Base-by-base conservation (phyloP, 2,888 invertebrate genomes). In the Acanthosepion pharaonis region DNA sequence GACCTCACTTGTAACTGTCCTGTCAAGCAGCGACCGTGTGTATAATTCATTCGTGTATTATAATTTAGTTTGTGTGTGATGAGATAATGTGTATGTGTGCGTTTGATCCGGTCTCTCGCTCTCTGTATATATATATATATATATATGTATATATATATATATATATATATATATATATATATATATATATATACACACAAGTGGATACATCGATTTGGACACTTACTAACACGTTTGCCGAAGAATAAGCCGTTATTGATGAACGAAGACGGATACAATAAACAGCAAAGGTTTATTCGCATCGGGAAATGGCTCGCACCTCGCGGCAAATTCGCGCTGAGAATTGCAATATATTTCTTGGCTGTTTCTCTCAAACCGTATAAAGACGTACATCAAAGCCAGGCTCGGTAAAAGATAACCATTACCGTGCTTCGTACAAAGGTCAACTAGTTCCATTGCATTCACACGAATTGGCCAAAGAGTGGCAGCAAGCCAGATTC, bases 371-470 rank as follows among this genome's bases (percentile, higher is more conserved):
- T 78, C 78, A 78, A 78, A 78, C 78, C 78, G 78, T 78, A 78
- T 78, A 78, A 78, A 78, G 78, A 78, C 78, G 78, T n/a, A 78
- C 78, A 78, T 78, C 78, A 78, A 78, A 78, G 78, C n/a, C 78
- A 8, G 78, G 28, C 28, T 25, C 78, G n/a, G 28, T 78, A 78
- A 78, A 78, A 78, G 78, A 78, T 78, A 78, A n/a, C n/a, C 78
- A 78, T 78, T 78, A 78, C 78, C 78, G n/a, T 9, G 78, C n/a
- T 78, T 78, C 78, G 78, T 11, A 78, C 78, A 78, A 78, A 78
- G 78, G 78, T 78, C 78, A 78, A 78, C 78, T n/a, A 78, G 78
- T 28, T 78, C 28, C 78, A 78, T 8, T 78, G 28, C n/a, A 28
- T 28, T n/a, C 28, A n/a, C 78, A 78, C 28, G 78, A 78, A 78